These are phyloP conservation scores for Panurus biarmicus DNA, from an alignment of 2,113 vertebrate genomes.

Conservation along the genomic window DNA sequence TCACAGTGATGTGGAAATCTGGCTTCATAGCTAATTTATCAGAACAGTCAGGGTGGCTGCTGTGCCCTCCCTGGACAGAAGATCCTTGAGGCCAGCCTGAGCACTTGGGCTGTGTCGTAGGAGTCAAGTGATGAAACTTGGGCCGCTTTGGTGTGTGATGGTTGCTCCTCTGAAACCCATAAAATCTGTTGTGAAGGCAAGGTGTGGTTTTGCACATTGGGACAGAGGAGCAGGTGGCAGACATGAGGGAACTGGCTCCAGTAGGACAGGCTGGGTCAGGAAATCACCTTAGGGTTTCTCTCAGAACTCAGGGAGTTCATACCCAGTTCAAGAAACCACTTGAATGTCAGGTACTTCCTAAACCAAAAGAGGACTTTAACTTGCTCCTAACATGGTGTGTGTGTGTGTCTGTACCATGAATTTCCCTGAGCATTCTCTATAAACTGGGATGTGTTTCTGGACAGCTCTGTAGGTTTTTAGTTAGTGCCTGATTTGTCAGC, in stretches of 20 bases:
- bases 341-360: neutral
- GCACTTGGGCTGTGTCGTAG: neutral
- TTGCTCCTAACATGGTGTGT: rapidly evolving
- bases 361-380: neutral
- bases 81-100: neutral
- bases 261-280: neutral
- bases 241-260: neutral
- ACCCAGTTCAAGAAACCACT: neutral
- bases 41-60: neutral
- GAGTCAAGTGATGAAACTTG: neutral
- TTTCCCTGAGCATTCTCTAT: neutral
- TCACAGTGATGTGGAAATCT: neutral
- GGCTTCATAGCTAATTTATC: neutral
- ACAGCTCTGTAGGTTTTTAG: neutral
- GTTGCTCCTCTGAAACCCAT: neutral
- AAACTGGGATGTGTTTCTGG: neutral
- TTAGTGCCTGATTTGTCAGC: neutral
- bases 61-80: neutral
- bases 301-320: neutral
- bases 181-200: neutral
- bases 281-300: neutral
- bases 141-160: neutral
- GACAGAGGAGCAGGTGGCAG: neutral
- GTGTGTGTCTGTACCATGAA: rapidly evolving
- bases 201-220: neutral